phyloP scores from a whole-genome alignment of 2,113 vertebrate genomes.

The Periophthalmus modestus region DNA sequence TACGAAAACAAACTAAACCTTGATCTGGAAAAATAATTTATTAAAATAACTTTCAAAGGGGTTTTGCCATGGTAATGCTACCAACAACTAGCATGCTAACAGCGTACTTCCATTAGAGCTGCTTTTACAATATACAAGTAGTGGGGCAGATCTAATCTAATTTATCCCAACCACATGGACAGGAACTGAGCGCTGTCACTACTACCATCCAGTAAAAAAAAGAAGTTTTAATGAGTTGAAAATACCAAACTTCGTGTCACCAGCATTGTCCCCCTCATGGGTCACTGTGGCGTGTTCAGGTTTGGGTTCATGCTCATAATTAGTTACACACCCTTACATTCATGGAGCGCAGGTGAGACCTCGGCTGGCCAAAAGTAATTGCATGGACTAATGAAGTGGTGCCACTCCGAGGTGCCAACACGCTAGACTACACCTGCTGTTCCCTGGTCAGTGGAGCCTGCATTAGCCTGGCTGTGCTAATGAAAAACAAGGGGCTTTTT shows the following conservation, averaged over 20 bases:
- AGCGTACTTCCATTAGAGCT: too few relatives aligned
- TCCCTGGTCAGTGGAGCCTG: constrained; percentile 62
- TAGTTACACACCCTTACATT: constrained; percentile 40
- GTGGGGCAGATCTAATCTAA: too few relatives aligned
- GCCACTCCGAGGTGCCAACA: constrained; percentile 48
- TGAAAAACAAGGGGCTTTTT: constrained; percentile 48
- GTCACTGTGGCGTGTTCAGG: constrained; percentile 31
- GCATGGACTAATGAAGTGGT: constrained; percentile 68
- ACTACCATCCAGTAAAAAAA: not conserved
- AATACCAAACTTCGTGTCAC: constrained; percentile 1
- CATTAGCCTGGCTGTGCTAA: constrained; percentile 38
- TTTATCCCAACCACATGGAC: too few relatives aligned
- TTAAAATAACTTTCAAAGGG: too few relatives aligned
- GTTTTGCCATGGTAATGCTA: too few relatives aligned
- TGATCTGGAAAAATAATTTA: too few relatives aligned
- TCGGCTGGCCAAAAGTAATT: constrained; percentile 66
- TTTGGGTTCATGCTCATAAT: constrained; percentile 46
- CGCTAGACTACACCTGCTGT: constrained; percentile 44
- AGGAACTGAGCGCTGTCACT: too few relatives aligned
- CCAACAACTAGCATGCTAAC: too few relatives aligned
- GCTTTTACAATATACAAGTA: too few relatives aligned
- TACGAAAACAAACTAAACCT: too few relatives aligned
- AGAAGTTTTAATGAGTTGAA: not conserved
- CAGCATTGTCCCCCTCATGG: constrained; percentile 16
- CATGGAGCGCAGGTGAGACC: constrained; percentile 49